Evolutionary conservation across 2,113 vertebrate species (phyloP).

Genomic region (Psammodynastes pulverulentus): DNA sequence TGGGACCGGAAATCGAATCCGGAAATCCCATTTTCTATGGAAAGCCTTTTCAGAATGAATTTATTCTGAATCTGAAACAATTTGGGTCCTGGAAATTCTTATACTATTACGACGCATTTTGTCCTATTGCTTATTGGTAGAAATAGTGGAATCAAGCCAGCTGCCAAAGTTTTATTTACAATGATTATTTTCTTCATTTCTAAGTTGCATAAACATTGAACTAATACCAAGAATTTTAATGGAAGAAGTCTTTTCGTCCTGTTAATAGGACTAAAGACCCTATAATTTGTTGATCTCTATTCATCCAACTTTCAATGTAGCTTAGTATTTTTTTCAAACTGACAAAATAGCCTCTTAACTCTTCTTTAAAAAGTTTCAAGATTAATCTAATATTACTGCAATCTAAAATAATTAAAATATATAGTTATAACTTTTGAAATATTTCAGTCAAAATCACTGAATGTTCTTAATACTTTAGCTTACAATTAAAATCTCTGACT

Average conservation of each 20-base stretch:
- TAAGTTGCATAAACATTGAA: background rate
- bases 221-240: background rate
- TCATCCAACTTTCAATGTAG: background rate
- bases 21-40: background rate
- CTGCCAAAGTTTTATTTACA: background rate
- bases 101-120: background rate
- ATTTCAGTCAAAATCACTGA: conserved; percentile 36
- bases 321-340: background rate
- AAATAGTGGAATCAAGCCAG: background rate
- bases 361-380: conserved; percentile 7
- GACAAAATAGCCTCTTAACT: background rate
- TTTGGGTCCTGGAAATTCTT: background rate
- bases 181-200: background rate
- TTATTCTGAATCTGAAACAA: background rate
- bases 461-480: conserved; percentile 30
- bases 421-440: conserved; percentile 27
- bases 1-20: background rate
- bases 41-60: background rate
- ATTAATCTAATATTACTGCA: background rate
- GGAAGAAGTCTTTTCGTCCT: background rate
- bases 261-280: background rate
- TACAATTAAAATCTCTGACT: conserved; percentile 31
- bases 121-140: background rate
- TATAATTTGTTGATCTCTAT: background rate
- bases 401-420: background rate